Base-by-base conservation (phyloP, 1,140 invertebrate species). In the Panagrolaimus sp. region DNA sequence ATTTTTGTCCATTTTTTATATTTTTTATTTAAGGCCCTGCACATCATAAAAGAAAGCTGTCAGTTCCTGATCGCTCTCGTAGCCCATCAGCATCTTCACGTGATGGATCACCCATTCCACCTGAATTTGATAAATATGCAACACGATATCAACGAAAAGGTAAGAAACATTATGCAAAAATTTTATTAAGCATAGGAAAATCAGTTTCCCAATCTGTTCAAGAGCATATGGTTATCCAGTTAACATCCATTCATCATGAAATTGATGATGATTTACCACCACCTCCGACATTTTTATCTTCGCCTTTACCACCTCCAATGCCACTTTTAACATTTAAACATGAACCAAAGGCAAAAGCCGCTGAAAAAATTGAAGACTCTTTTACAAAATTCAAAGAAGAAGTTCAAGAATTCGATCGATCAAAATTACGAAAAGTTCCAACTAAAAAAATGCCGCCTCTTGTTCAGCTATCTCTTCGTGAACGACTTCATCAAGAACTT, bases 21-120 rank as follows among this genome's bases (percentile, higher is more conserved):
- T n/a, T n/a, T n/a, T n/a, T 47, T 65, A 1, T 27, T 43, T n/a
- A 38, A 38, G 31, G 66, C 42, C 66, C 66, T 8, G 66, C 66
- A 23, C 66, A 67, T 44, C 66, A 67, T 11, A 57, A 57, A 16
- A 20, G 51, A 27, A 57, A 57, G 51, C 27, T 57, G 11, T 57
- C 51, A 5, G 51, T 57, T 11, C 51, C 51, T 20, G 51, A 57
- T 27, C 51, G 51, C n/a, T 57, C 51, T 2, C 51, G 51, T 5
- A 57, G 51, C n/a, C 20, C 20, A 11, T 57, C 51, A 1, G 51
- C 27, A 9, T 25, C 20, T 11, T 57, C 51, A 2, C 51, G 51
- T n/a, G 51, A 27, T 57, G 51, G 20, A 25, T 57, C 51, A n/a
- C 51, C 51, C 0, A 27, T 57, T 57, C 31, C 31, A 38, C 51